A percentile compares a stretch with the other conserved stretches of the same genome.
phyloP scores from a whole-genome alignment of 2,888 invertebrate species.

The Sphecodes monilicornis region DNA sequence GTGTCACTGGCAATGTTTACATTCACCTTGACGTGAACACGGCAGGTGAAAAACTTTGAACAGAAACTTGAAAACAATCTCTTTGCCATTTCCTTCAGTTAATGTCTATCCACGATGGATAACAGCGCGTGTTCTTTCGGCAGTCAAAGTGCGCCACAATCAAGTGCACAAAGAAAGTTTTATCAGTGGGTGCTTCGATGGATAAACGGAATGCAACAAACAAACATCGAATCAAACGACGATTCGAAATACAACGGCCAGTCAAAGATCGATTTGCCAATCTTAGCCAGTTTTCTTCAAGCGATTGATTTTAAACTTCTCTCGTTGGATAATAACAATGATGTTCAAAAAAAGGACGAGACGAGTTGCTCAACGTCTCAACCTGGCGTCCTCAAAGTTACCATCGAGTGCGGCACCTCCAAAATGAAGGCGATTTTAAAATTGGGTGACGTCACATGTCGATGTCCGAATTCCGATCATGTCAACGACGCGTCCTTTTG shows the following conservation, averaged over 20 bases:
- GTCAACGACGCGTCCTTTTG: constrained; percentile 77
- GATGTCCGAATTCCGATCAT: constrained; percentile 75
- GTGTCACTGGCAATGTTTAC: background rate
- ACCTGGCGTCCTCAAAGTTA: constrained; percentile 62
- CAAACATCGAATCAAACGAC: constrained; percentile 51
- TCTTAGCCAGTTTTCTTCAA: constrained; percentile 76
- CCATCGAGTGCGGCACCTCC: constrained; percentile 78
- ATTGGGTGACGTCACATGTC: constrained; percentile 74
- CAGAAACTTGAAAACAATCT: background rate
- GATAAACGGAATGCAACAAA: constrained; percentile 62
- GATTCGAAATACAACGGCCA: constrained; percentile 31
- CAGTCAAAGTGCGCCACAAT: constrained; percentile 29
- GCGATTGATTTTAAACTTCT: constrained; percentile 78
- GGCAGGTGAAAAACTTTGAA: constrained; percentile 34
- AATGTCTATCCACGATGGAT: constrained; percentile 36
- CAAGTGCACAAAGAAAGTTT: constrained; percentile 68
- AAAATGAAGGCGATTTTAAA: constrained; percentile 78
- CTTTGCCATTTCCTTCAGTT: constrained; percentile 14
- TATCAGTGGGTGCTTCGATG: constrained; percentile 76
- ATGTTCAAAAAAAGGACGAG: background rate
- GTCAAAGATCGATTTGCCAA: constrained; percentile 72
- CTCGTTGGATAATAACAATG: constrained; percentile 71
- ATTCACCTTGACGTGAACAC: background rate
- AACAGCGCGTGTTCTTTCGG: constrained; percentile 22
- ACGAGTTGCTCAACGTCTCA: background rate